Evolutionary conservation across 2,888 invertebrate species (phyloP).

Genomic region (Agrochola litura): DNA sequence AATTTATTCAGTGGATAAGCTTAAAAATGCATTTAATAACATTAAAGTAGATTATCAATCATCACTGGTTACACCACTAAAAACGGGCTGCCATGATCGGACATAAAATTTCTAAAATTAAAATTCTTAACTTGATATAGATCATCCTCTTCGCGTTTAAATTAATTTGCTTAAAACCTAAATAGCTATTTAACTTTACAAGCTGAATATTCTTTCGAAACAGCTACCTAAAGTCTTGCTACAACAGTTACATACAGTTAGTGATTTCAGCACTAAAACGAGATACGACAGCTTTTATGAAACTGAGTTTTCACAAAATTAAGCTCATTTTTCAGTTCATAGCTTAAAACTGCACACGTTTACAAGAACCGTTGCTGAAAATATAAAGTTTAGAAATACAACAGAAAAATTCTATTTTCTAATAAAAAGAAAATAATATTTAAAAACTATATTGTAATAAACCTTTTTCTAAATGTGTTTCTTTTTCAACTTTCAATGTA

Average conservation of each 20-base stretch:
- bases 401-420: slow-evolving; percentile 37
- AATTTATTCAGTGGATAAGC: slow-evolving; percentile 9
- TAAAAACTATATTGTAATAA: slow-evolving; percentile 46
- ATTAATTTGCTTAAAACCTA: neutral
- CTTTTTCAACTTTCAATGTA: slow-evolving; percentile 18
- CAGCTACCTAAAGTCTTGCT: slow-evolving; percentile 22
- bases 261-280: slow-evolving; percentile 32
- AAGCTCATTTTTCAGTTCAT: slow-evolving; percentile 40
- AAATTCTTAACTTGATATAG: neutral
- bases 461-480: slow-evolving; percentile 32
- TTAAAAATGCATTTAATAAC: neutral
- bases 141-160: neutral
- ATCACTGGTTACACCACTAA: neutral
- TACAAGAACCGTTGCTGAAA: slow-evolving; percentile 8
- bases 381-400: slow-evolving; percentile 25
- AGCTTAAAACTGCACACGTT: slow-evolving; percentile 31
- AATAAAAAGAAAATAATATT: slow-evolving; percentile 33
- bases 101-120: neutral
- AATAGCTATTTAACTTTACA: neutral
- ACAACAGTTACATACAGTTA: slow-evolving; percentile 28
- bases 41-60: neutral
- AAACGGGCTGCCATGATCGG: neutral
- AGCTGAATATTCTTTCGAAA: slow-evolving; percentile 19
- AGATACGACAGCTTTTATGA: slow-evolving; percentile 44
- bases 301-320: slow-evolving; percentile 44